phyloP scores from a whole-genome alignment of 1,140 invertebrate genomes.

The Drosophila novamexicana region DNA sequence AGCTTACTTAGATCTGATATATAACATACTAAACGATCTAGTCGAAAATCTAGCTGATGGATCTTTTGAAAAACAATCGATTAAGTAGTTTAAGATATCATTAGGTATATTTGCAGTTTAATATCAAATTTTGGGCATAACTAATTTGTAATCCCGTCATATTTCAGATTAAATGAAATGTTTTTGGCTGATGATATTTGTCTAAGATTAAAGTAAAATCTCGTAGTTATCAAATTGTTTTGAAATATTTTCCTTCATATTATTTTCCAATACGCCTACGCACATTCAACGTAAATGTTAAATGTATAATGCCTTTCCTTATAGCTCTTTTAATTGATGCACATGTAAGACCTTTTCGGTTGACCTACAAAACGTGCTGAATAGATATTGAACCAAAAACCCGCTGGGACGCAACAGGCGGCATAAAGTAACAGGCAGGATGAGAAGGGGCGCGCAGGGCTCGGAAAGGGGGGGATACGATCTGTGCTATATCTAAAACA shows the following conservation, averaged over 20 bases:
- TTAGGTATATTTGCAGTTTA: too few relatives aligned
- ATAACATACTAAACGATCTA: too few relatives aligned
- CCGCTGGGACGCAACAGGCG: conserved; percentile 75
- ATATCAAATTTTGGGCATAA: too few relatives aligned
- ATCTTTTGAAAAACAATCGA: too few relatives aligned
- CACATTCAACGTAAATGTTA: conserved; percentile 2
- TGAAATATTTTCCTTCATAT: neutral
- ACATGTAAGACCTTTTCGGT: conserved; percentile 49
- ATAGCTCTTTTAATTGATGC: conserved; percentile 67
- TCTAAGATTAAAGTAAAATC: too few relatives aligned
- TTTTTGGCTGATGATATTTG: too few relatives aligned
- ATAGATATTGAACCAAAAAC: conserved; percentile 53
- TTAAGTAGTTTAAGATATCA: too few relatives aligned
- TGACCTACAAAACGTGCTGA: conserved; percentile 67
- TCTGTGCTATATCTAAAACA: conserved; percentile 37
- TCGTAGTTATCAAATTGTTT: neutral
- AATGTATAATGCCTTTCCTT: conserved; percentile 6
- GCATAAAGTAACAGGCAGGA: conserved; percentile 28
- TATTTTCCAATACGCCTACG: conserved; percentile 26
- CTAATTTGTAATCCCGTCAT: too few relatives aligned
- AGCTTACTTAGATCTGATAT: too few relatives aligned
- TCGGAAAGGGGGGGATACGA: neutral
- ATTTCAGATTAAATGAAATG: too few relatives aligned
- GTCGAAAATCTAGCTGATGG: too few relatives aligned
- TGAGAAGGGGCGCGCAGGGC: neutral